Evolutionary conservation across 2,888 invertebrate genomes (phyloP).

Genomic region (Flexamia atlantica): DNA sequence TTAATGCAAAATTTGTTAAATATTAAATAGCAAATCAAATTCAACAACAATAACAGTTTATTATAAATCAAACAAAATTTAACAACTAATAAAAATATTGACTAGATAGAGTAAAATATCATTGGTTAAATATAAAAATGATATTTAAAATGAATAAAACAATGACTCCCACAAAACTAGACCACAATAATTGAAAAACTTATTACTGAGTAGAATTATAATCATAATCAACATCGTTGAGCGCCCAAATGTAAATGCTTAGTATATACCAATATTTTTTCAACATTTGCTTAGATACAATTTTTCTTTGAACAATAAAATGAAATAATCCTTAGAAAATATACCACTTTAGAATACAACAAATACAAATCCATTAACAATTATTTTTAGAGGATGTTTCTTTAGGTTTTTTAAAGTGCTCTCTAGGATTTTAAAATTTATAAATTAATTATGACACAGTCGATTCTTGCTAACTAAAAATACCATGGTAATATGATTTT

Average conservation of each 20-base stretch:
- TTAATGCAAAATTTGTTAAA: conserved; percentile 36
- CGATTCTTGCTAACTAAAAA: background rate
- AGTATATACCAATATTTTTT: conserved; percentile 5
- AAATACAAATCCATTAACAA: background rate
- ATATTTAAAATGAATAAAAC: background rate
- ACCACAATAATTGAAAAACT: background rate
- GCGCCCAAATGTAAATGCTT: conserved; percentile 23
- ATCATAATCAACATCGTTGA: background rate
- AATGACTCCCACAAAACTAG: background rate
- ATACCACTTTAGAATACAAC: background rate
- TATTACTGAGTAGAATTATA: background rate
- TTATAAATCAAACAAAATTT: background rate
- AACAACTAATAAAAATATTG: conserved; percentile 24
- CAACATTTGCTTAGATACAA: background rate
- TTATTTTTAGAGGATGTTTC: background rate
- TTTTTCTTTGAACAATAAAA: background rate
- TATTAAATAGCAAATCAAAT: conserved; percentile 4
- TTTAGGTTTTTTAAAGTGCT: too few relatives aligned
- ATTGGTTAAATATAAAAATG: background rate
- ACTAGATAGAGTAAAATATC: conserved; percentile 32
- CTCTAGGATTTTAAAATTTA: too few relatives aligned
- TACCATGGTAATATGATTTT: too few relatives aligned
- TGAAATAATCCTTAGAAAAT: background rate
- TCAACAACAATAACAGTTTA: conserved; percentile 5
- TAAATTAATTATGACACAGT: background rate